A percentile compares a stretch with the other conserved stretches of the same genome.
Evolutionary conservation across 2,797 vertebrate genomes (phyloP).

Genomic region (Mus spretus): DNA sequence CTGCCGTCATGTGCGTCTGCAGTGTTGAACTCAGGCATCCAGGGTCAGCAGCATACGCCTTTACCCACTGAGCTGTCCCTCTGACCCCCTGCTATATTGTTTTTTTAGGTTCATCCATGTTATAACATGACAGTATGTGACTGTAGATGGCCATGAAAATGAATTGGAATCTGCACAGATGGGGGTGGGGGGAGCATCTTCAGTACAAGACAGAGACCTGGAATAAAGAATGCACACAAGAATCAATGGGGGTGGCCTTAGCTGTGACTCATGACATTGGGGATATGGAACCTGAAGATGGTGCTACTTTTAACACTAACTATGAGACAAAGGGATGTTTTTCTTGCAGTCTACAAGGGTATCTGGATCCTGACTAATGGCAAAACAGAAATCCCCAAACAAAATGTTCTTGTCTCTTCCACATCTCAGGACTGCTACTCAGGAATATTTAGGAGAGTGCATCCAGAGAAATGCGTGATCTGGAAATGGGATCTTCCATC

Average conservation of each 20-base stretch:
- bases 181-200: not conserved
- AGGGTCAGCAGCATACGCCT: not conserved
- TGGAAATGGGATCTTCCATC: not conserved
- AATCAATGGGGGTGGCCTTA: not conserved
- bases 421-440: not conserved
- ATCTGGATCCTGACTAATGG: not conserved
- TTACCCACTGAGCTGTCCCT: not conserved
- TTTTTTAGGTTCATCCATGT: not conserved
- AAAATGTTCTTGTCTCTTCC: not conserved
- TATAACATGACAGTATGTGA: not conserved
- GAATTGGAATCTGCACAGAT: not conserved
- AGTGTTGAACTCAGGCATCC: not conserved
- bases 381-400: not conserved
- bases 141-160: not conserved
- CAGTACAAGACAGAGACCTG: not conserved
- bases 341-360: not conserved
- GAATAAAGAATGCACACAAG: not conserved
- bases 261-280: not conserved
- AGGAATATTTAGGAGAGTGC: not conserved
- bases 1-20: not conserved
- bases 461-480: not conserved
- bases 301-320: slow-evolving; percentile 23
- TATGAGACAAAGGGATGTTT: not conserved
- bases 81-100: not conserved
- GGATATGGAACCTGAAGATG: not conserved